phyloP scores from a whole-genome alignment of 2,113 vertebrate species.

The Aphelocoma coerulescens region DNA sequence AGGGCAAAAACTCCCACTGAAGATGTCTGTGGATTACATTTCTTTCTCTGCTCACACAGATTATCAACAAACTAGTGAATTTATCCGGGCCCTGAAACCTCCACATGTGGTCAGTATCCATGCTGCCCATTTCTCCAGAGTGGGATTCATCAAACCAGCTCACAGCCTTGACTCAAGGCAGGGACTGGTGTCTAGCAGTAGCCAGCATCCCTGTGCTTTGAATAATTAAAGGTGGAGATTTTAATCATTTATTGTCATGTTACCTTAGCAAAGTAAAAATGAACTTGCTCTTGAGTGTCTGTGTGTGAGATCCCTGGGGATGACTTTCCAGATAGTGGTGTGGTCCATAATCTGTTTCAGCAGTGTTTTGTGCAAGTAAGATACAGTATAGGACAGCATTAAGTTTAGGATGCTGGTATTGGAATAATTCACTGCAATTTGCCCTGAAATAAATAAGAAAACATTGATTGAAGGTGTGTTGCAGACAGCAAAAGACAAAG shows the following conservation, averaged over 20 bases:
- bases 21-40: constrained; percentile 99
- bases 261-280: not conserved
- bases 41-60: constrained; percentile 98
- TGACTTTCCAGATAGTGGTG: not conserved
- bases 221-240: not conserved
- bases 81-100: constrained; percentile 95
- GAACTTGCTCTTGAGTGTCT: not conserved
- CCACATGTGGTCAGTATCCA: constrained; percentile 89
- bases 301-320: not conserved
- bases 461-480: not conserved
- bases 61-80: constrained; percentile 99
- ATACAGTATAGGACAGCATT: not conserved
- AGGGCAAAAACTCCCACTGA: constrained; percentile 95
- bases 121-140: not conserved
- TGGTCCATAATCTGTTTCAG: not conserved
- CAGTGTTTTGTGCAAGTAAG: not conserved
- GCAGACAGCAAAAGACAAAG: not conserved
- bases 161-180: not conserved
- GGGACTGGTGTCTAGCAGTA: not conserved
- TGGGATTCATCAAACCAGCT: not conserved
- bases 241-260: not conserved
- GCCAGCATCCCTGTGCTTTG: not conserved
- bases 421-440: not conserved
- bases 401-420: not conserved
- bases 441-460: not conserved